phyloP scores from a whole-genome alignment of 2,888 invertebrate genomes.

The Epistrophe grossulariae region DNA sequence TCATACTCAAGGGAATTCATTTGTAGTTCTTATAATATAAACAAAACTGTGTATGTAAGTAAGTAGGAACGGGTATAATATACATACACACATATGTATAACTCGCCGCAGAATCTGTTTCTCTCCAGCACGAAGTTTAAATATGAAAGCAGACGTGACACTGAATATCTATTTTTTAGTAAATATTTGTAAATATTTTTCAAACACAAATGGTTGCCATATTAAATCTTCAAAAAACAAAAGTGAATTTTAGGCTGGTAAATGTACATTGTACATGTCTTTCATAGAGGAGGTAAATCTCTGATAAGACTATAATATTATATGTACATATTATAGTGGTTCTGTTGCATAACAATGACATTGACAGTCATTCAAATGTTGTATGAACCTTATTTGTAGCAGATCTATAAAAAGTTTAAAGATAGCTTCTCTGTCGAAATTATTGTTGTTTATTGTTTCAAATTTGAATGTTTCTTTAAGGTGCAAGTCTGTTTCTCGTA shows the following conservation, averaged over 20 bases:
- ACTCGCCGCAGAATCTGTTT: background rate
- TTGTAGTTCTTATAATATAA: slow-evolving; percentile 11
- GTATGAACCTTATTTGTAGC: background rate
- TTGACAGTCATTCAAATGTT: slow-evolving; percentile 26
- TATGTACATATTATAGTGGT: background rate
- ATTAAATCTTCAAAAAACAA: background rate
- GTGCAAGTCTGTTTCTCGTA: background rate
- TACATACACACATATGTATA: too few species aligned
- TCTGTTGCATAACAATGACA: slow-evolving; percentile 62
- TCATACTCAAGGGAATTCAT: slow-evolving; percentile 45
- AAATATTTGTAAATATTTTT: slow-evolving; percentile 13
- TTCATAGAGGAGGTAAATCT: background rate
- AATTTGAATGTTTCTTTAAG: background rate
- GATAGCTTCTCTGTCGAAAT: slow-evolving; percentile 7
- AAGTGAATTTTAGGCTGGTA: background rate
- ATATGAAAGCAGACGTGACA: slow-evolving; percentile 38
- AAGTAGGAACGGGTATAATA: too few species aligned
- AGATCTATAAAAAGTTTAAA: slow-evolving; percentile 22
- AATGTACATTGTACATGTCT: background rate
- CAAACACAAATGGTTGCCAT: background rate
- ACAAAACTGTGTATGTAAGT: background rate
- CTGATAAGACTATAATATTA: background rate
- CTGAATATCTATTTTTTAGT: slow-evolving; percentile 43
- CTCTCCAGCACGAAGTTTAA: slow-evolving; percentile 26
- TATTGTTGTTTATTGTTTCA: slow-evolving; percentile 39